A percentile compares a stretch with the other conserved stretches of the same genome.
Evolutionary conservation across 2,797 vertebrate species (phyloP).

Genomic region (Tangara arthus): DNA sequence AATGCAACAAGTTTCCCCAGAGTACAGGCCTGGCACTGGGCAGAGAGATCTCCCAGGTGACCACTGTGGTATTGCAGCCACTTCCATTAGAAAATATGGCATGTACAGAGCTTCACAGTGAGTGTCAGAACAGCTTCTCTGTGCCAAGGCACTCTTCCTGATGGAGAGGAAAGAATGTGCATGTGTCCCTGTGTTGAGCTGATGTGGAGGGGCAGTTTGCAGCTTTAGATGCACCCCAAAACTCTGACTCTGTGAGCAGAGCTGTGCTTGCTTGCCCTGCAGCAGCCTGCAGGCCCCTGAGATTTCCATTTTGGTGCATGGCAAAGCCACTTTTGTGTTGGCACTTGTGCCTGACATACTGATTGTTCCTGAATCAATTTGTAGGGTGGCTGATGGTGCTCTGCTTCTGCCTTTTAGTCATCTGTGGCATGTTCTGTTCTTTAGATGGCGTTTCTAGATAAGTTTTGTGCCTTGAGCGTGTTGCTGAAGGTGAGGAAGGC

Average conservation of each 20-base stretch:
- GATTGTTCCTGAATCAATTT: background rate
- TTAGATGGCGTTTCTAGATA: slow-evolving; percentile 3
- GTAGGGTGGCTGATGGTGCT: background rate
- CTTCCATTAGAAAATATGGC: background rate
- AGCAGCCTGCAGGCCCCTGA: background rate
- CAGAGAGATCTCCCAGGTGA: background rate
- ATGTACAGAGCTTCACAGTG: background rate
- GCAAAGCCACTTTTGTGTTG: background rate
- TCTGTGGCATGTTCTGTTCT: background rate
- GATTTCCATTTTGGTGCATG: background rate
- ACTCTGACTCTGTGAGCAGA: background rate
- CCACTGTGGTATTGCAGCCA: background rate
- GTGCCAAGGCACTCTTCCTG: background rate
- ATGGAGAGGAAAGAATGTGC: background rate
- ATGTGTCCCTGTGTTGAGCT: background rate
- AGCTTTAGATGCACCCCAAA: background rate
- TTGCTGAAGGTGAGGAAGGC: slow-evolving; percentile 48
- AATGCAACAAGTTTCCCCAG: background rate
- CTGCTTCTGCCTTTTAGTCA: background rate
- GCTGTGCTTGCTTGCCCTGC: background rate
- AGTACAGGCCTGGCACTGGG: background rate
- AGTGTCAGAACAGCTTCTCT: background rate
- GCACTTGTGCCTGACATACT: rapidly evolving
- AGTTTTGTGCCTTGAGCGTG: background rate
- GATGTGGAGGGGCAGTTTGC: background rate